Conservation (phyloP, 2,113 vertebrate species). For the Paraplagusia blochii region DNA sequence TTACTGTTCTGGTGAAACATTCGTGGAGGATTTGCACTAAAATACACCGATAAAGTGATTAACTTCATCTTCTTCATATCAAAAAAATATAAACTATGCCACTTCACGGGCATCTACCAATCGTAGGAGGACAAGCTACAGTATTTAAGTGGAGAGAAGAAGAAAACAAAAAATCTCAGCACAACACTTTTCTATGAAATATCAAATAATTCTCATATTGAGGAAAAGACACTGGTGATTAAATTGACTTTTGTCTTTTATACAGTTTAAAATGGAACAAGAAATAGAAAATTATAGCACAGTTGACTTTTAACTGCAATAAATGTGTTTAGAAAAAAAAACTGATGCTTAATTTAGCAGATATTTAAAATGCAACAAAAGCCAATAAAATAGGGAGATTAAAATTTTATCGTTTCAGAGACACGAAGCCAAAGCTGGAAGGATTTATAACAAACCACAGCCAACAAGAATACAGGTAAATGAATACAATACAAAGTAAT, state of each 20-base stretch:
- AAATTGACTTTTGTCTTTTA: neutral
- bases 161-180: slow-evolving; percentile 16
- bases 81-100: too few species aligned
- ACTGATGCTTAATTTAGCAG: too few species aligned
- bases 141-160: slow-evolving; percentile 1
- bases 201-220: slow-evolving; percentile 14
- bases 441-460: neutral
- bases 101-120: slow-evolving; percentile 21
- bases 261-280: too few species aligned
- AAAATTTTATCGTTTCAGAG: too few species aligned
- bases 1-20: slow-evolving; percentile 9
- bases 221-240: slow-evolving; percentile 5
- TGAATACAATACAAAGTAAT: neutral
- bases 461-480: neutral
- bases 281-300: too few species aligned
- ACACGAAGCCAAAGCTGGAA: too few species aligned
- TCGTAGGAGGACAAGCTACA: slow-evolving; percentile 20
- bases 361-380: too few species aligned
- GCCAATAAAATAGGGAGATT: too few species aligned
- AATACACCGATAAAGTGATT: slow-evolving; percentile 4
- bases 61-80: neutral
- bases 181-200: slow-evolving; percentile 1
- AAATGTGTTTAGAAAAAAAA: too few species aligned
- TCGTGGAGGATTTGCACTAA: slow-evolving; percentile 2
- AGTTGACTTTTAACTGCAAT: too few species aligned